phyloP scores from a whole-genome alignment of 2,113 vertebrate species.

The Pelecanoides urinatrix region DNA sequence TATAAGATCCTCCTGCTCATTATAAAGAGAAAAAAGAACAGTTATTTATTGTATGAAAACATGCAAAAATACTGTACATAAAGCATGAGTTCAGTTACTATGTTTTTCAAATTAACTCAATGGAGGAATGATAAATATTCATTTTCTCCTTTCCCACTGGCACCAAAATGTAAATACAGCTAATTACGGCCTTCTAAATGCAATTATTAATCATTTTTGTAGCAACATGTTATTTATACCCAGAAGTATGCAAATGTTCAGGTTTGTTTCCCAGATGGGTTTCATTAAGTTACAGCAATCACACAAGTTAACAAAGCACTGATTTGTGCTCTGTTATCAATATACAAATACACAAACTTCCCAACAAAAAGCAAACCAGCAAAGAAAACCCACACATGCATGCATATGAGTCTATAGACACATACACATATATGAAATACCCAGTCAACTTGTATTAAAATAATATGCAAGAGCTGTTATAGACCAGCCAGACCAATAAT shows the following conservation, averaged over 20 bases:
- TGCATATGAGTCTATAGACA: not conserved
- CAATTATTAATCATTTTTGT: conserved; percentile 65
- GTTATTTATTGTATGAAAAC: not conserved
- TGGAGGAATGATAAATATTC: conserved; percentile 44
- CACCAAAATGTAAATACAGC: conserved; percentile 59
- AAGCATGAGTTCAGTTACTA: not conserved
- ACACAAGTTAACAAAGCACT: not conserved
- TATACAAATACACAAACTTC: not conserved
- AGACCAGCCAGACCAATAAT: not conserved
- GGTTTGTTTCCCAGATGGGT: conserved; percentile 18
- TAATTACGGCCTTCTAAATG: conserved; percentile 35
- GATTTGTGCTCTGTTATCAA: not conserved
- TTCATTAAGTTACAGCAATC: conserved; percentile 33
- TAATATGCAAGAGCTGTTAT: not conserved
- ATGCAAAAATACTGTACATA: not conserved
- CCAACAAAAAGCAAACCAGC: not conserved
- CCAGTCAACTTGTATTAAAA: not conserved
- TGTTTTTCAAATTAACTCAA: conserved; percentile 28
- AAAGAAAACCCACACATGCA: not conserved
- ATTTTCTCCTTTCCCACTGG: conserved; percentile 41
- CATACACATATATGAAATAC: not conserved
- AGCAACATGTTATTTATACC: conserved; percentile 14
- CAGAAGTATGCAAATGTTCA: conserved; percentile 49
- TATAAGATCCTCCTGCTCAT: not conserved
- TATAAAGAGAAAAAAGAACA: not conserved